Conservation (phyloP, 2,113 vertebrate species). For the Bubo bubo region DNA sequence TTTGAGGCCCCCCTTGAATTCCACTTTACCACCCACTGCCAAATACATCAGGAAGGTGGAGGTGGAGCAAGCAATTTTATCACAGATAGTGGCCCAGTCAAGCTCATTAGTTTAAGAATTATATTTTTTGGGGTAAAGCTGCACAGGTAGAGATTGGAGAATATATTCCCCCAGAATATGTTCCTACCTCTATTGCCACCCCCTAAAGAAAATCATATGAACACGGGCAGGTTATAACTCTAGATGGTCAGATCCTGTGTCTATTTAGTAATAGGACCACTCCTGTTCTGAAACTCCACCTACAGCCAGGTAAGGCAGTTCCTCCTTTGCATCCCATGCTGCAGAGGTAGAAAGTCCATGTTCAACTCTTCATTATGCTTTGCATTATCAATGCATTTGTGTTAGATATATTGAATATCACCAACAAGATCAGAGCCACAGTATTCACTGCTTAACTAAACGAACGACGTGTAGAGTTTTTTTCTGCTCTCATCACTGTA, state of each 20-base stretch:
- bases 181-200: not conserved
- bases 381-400: not conserved
- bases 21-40: not conserved
- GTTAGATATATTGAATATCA: not conserved
- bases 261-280: not conserved
- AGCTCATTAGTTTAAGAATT: not conserved
- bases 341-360: not conserved
- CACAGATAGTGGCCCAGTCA: not conserved
- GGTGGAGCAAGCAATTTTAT: not conserved
- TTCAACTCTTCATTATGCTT: not conserved
- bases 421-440: not conserved
- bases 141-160: not conserved
- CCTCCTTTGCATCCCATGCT: not conserved
- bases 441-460: not conserved
- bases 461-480: not conserved
- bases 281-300: not conserved
- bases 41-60: not conserved
- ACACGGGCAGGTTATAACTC: rapidly evolving
- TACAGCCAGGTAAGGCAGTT: not conserved
- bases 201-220: not conserved
- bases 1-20: not conserved
- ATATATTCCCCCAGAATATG: not conserved
- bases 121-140: not conserved
- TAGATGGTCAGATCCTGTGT: not conserved
- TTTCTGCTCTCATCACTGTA: not conserved